Evolutionary conservation across 2,888 invertebrate species (phyloP), one percentile per base, ranked within the genome.

Genomic region (Agrenia bidenticulata): DNA sequence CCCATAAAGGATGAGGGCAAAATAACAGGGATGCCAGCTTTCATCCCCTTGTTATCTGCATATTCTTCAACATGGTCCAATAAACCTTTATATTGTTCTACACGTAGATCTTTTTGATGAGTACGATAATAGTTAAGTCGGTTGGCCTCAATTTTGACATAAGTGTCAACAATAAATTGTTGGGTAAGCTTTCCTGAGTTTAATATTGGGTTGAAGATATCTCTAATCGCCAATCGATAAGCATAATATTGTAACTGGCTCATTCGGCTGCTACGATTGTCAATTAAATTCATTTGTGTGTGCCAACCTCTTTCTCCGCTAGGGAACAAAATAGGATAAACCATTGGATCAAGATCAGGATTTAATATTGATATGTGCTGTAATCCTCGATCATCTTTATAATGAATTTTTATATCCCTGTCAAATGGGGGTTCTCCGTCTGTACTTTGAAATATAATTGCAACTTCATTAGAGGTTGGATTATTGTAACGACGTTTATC

Each of bases 1-100:
- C 79, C 79, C n/a, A 69, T 67, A 69, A 79, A 80, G 39, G 78
- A 73, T 17, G 78, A 78, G 45, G 79, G 78, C 26, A 80, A 71
- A 58, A 79, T 78, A n/a, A 79, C 72, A 61, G 77, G 75, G 71
- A 70, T 73, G 57, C 79, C 79, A 66, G 64, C 51, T 54, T 37
- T 56, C 19, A 57, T 21, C 24, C 51, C 27, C 37, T 61, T 17
- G 19, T 50, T 17, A 41, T 64, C 4, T 45, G 64, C 9, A 23
- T 39, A 24, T 23, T 23, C 17, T 13, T 57, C 41, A 1, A 76
- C 56, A 51, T 70, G 67, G 55, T 76, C 75, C 37, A 64, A 53
- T 0, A 80, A 61, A 5, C 73, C 73, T 13, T 61, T 32, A 55
- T 78, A 79, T 1, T 59, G 23, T n/a, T 79, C 78, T 1, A 70